phyloP scores from a whole-genome alignment of 2,888 invertebrate genomes.

The Kryphioiulus occultus region DNA sequence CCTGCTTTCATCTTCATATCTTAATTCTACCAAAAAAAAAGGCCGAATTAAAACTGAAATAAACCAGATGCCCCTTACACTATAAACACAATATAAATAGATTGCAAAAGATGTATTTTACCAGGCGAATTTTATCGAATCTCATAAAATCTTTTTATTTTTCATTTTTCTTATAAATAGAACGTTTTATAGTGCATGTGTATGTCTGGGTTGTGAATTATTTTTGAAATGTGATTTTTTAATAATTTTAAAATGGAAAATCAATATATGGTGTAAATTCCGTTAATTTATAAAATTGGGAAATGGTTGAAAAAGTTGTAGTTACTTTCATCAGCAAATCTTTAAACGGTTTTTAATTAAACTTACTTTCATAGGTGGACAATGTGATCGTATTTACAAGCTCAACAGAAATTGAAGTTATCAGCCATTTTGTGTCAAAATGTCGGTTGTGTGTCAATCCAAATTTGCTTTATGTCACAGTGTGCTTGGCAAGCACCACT shows the following conservation, averaged over 20 bases:
- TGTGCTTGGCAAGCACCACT: slow-evolving; percentile 54
- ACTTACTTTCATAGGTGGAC: slow-evolving; percentile 54
- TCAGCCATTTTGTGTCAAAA: slow-evolving; percentile 59
- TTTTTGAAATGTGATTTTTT: too few relatives aligned
- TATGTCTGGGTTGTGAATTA: too few relatives aligned
- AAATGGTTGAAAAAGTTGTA: too few relatives aligned
- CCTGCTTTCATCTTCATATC: neutral
- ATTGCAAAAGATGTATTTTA: neutral
- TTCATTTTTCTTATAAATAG: too few relatives aligned
- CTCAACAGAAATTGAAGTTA: slow-evolving; percentile 56
- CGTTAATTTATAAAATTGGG: too few relatives aligned
- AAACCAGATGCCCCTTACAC: neutral
- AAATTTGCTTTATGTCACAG: slow-evolving; percentile 61
- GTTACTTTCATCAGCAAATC: too few relatives aligned
- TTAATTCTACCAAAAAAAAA: neutral
- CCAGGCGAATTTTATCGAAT: neutral
- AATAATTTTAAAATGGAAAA: too few relatives aligned
- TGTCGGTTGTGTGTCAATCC: slow-evolving; percentile 62
- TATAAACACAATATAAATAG: neutral
- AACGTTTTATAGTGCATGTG: neutral
- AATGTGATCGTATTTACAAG: slow-evolving; percentile 53
- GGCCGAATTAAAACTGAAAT: neutral
- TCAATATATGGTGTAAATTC: too few relatives aligned
- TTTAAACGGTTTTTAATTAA: neutral
- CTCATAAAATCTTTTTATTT: neutral